Evolutionary conservation across 2,113 vertebrate species (phyloP).

Genomic region (Dendrocopos noguchii): DNA sequence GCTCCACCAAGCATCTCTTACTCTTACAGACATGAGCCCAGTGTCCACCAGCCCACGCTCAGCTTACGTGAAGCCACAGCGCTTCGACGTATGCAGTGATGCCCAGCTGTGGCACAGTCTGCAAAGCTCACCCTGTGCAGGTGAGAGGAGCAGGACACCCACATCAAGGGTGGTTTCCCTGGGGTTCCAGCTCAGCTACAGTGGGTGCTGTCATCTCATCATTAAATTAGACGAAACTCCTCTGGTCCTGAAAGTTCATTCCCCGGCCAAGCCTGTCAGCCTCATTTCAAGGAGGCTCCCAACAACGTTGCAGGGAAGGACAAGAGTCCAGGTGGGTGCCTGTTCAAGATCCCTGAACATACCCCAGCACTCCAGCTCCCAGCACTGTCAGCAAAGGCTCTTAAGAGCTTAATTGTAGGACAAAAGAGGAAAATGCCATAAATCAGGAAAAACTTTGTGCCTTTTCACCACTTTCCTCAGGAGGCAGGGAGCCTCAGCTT

Average conservation of each 20-base stretch:
- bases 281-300: not conserved
- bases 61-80: rapidly evolving
- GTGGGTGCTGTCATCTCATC: not conserved
- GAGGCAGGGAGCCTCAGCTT: not conserved
- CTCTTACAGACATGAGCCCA: rapidly evolving
- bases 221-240: not conserved
- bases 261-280: not conserved
- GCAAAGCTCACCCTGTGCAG: not conserved
- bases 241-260: not conserved
- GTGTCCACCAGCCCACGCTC: not conserved
- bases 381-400: not conserved
- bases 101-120: not conserved
- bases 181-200: not conserved
- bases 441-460: slow-evolving; percentile 35
- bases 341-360: not conserved
- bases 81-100: rapidly evolving
- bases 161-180: not conserved
- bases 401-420: not conserved
- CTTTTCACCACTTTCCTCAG: not conserved
- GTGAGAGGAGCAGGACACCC: not conserved
- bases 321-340: not conserved
- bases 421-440: slow-evolving; percentile 28
- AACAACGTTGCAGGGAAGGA: not conserved
- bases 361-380: not conserved
- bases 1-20: not conserved